A percentile compares a stretch with the other conserved stretches of the same genome.
These are phyloP conservation scores for Musca domestica DNA, from an alignment of 1,140 invertebrate genomes.

Conservation along the genomic window DNA sequence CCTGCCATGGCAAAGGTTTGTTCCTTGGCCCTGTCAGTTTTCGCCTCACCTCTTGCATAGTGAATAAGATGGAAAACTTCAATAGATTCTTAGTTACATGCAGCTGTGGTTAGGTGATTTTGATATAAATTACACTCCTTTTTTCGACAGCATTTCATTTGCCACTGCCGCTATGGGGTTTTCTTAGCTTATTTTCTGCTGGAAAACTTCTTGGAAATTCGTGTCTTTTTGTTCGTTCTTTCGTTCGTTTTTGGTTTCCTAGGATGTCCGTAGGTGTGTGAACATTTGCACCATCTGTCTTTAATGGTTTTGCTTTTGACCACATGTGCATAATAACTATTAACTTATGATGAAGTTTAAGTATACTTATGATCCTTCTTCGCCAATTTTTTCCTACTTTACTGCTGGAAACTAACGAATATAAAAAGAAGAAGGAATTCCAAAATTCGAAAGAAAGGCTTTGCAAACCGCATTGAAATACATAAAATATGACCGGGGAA, in stretches of 20 bases:
- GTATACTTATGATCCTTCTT: constrained; percentile 2
- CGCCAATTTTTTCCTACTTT: background rate
- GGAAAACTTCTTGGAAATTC: too few relatives aligned
- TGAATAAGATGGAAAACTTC: constrained; percentile 1
- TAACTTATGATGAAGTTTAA: constrained; percentile 20
- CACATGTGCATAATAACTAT: constrained; percentile 21
- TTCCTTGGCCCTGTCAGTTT: too few relatives aligned
- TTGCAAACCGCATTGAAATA: too few relatives aligned
- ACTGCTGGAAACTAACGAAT: too few relatives aligned
- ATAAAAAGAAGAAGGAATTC: too few relatives aligned
- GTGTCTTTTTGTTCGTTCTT: background rate
- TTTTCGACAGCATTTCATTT: constrained; percentile 1
- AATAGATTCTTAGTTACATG: constrained; percentile 8
- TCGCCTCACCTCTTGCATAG: background rate
- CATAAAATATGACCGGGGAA: too few relatives aligned
- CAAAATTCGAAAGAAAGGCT: too few relatives aligned
- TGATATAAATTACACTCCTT: constrained; percentile 20
- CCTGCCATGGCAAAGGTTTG: too few relatives aligned
- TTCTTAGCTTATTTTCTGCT: background rate
- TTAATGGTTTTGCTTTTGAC: constrained; percentile 16
- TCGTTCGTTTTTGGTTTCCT: background rate
- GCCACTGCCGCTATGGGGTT: background rate
- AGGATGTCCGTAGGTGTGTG: background rate
- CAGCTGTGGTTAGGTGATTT: constrained; percentile 20
- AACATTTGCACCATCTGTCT: constrained; percentile 21